These are phyloP conservation scores for Aramus guarauna DNA, from an alignment of 2,113 vertebrate genomes.

Conservation along the genomic window DNA sequence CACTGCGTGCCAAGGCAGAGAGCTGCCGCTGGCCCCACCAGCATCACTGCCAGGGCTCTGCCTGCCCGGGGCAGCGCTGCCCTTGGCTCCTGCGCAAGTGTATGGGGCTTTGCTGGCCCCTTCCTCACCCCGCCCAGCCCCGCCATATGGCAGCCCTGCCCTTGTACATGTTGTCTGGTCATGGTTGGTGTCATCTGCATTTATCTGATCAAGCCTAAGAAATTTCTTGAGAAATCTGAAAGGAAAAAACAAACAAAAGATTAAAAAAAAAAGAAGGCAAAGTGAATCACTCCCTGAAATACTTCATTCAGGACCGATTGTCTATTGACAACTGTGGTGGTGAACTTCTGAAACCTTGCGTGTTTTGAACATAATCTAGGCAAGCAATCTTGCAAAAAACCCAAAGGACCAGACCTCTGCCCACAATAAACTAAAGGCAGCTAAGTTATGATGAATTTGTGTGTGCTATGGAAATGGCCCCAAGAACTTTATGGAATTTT, in stretches of 20 bases:
- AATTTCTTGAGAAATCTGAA: background rate
- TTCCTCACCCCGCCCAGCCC: background rate
- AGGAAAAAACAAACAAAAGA: background rate
- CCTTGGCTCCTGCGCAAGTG: too few relatives aligned
- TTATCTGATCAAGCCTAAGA: background rate
- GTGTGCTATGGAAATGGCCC: background rate
- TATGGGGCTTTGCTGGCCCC: accelerated
- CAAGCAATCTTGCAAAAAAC: background rate
- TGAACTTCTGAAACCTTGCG: background rate
- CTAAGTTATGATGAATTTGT: background rate
- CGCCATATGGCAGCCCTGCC: background rate
- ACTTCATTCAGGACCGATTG: background rate
- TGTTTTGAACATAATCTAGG: background rate
- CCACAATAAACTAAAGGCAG: background rate
- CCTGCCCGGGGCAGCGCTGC: background rate
- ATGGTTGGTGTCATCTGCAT: background rate
- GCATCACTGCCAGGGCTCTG: background rate
- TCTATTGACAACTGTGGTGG: background rate
- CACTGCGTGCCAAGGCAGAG: background rate
- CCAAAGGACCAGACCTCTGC: background rate
- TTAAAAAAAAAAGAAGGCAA: background rate
- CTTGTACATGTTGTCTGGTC: too few relatives aligned
- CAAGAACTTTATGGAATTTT: background rate
- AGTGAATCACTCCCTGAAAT: background rate
- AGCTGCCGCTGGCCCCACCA: accelerated